Base-by-base conservation (phyloP, 2,113 vertebrate species). In the Atrichornis clamosus region DNA sequence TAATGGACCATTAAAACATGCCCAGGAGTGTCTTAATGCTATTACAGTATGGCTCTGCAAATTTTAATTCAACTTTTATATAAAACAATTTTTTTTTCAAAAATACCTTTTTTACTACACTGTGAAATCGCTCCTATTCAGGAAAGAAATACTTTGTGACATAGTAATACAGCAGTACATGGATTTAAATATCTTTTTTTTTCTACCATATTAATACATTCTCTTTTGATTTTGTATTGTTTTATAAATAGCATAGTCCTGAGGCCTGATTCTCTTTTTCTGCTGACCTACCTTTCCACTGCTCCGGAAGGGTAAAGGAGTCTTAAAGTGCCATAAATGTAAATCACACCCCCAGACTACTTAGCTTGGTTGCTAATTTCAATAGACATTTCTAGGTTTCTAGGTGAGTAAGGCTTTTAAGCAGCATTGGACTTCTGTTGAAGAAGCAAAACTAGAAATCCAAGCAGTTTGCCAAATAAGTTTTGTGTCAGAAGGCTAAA, bases 1-100 rank as follows among this genome's bases (percentile, higher is more conserved):
- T 96, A 97, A 97, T 94, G 84, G 92, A 92, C 92, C 87, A 95
- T 95, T 96, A 96, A 97, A 98, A 98, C 73, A 85, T 68, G 52
- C 94, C 94, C 91, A 80, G 94, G 93, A 97, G 96, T 97, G 84
- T 94, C 84, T 97, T 96, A 96, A 93, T 84, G 65, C 65, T 91
- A 26, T 76, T 84, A 79, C 47, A 86, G 30, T 89, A 91, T 33
- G 50, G 55, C 59, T 96, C 46, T 94, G 83, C 84, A 96, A 75
- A 93, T 84, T 96, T 91, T 88, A 93, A 91, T 97, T 97, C 91
- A 90, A 86, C 65, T 85, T 84, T 95, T 76, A 20, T 79, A 65
- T 60, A 58, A 92, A 80, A 72, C n/a, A 82, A 27, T 84, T 86
- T 2, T 74, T 2, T 74, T 96, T 90, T 62, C 7, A 82, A 94